Conservation (phyloP, 2,113 vertebrate species). For the Nothobranchius kuhntae region DNA sequence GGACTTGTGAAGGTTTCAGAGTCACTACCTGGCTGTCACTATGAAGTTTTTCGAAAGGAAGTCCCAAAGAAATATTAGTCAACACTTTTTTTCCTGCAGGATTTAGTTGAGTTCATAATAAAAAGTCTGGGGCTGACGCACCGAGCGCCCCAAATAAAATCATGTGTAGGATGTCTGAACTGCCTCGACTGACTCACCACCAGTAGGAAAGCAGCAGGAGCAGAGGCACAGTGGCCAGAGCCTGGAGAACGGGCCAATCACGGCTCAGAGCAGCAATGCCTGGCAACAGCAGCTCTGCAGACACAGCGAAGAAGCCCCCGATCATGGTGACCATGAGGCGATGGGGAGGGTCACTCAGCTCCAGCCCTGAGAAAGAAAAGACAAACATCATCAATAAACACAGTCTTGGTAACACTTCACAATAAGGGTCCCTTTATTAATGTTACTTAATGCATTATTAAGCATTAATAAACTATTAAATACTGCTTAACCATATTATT, state of each 20-base stretch:
- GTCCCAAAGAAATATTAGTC: too few relatives aligned
- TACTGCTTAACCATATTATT: too few relatives aligned
- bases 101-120: neutral
- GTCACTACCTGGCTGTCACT: too few relatives aligned
- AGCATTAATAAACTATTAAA: too few relatives aligned
- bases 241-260: conserved; percentile 88
- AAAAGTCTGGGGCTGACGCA: neutral
- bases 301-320: conserved; percentile 82
- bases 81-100: too few relatives aligned
- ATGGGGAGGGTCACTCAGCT: conserved; percentile 84
- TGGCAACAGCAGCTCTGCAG: conserved; percentile 85
- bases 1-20: too few relatives aligned
- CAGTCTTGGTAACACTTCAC: too few relatives aligned
- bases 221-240: conserved; percentile 79
- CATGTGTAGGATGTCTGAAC: too few relatives aligned
- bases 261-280: conserved; percentile 80
- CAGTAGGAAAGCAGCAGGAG: conserved; percentile 84
- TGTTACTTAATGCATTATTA: too few relatives aligned
- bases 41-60: too few relatives aligned
- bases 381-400: too few relatives aligned
- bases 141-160: neutral
- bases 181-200: conserved; percentile 79
- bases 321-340: conserved; percentile 84
- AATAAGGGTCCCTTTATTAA: too few relatives aligned
- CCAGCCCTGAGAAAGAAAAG: conserved; percentile 78